Percentiles rank a stretch among this genome's conserved stretches.
phyloP scores from a whole-genome alignment of 2,888 invertebrate genomes.

The Scaptodrosophila latifasciaeformis region DNA sequence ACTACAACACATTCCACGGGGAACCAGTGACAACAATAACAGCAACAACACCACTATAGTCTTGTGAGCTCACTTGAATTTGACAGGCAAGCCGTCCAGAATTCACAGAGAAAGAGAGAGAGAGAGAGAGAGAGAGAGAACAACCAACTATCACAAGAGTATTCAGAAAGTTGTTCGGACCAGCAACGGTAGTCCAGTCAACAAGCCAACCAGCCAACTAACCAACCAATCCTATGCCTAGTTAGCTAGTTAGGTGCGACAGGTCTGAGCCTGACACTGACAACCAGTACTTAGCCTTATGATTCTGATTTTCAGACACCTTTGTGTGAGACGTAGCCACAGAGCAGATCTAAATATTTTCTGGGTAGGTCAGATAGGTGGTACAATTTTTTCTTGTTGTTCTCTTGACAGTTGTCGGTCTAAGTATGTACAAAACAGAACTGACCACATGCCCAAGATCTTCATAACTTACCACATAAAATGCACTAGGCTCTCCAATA shows the following conservation, averaged over 20 bases:
- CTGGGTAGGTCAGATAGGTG: no score
- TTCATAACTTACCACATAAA: no score
- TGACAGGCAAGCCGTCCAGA: conserved; percentile 20
- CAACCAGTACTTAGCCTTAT: conserved; percentile 42
- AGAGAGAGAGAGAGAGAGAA: background rate
- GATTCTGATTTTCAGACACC: conserved; percentile 50
- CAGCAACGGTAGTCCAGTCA: background rate
- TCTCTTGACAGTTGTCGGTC: no score
- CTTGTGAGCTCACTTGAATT: conserved; percentile 36
- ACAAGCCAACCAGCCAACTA: background rate
- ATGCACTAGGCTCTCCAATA: no score
- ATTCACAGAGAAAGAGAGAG: background rate
- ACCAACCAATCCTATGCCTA: no score
- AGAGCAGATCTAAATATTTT: no score
- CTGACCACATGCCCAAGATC: no score
- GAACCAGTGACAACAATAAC: conserved; percentile 40
- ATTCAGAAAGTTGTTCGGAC: background rate
- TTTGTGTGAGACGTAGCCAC: no score
- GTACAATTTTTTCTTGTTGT: no score
- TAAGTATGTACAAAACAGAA: no score
- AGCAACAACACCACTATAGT: conserved; percentile 58
- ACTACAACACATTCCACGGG: background rate
- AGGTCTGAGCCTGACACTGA: conserved; percentile 28
- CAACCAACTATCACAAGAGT: no score
- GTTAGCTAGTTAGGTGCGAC: conserved; percentile 12